These are phyloP conservation scores for Emydura subglobosa DNA, from an alignment of 2,113 vertebrate species.

Conservation along the genomic window DNA sequence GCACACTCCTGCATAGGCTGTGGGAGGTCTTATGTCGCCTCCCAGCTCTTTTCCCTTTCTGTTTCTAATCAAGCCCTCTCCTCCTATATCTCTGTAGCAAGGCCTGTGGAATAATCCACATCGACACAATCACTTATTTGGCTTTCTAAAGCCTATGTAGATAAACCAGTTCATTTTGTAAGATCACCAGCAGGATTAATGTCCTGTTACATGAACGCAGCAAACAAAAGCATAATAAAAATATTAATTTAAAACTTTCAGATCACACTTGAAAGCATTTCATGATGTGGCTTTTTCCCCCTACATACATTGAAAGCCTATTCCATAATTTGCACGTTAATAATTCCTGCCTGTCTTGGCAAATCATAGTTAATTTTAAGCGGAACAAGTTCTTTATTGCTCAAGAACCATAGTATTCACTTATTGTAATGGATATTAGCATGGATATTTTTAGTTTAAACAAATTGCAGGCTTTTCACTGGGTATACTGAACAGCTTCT, in stretches of 20 bases:
- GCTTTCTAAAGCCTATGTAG: slow-evolving; percentile 12
- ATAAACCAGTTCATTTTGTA: slow-evolving; percentile 26
- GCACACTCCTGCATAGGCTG: not conserved
- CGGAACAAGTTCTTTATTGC: not conserved
- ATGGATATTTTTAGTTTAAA: not conserved
- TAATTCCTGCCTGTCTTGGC: not conserved
- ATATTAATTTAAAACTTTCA: slow-evolving; percentile 14
- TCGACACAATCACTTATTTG: not conserved
- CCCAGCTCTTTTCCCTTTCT: not conserved
- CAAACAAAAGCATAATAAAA: not conserved
- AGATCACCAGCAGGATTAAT: slow-evolving; percentile 32
- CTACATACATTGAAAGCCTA: not conserved
- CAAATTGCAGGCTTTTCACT: not conserved
- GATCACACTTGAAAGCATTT: not conserved
- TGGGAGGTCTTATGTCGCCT: not conserved
- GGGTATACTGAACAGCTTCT: not conserved
- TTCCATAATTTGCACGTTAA: not conserved
- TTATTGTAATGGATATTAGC: not conserved
- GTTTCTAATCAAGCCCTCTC: not conserved
- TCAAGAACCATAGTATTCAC: not conserved
- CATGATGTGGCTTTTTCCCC: not conserved
- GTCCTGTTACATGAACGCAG: not conserved
- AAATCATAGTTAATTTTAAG: not conserved
- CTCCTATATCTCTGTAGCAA: not conserved
- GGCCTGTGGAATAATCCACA: slow-evolving; percentile 32